Evolutionary conservation across 2,888 invertebrate genomes (phyloP), one percentile per base, ranked within the genome.

Genomic region (Hybos culiciformis): DNA sequence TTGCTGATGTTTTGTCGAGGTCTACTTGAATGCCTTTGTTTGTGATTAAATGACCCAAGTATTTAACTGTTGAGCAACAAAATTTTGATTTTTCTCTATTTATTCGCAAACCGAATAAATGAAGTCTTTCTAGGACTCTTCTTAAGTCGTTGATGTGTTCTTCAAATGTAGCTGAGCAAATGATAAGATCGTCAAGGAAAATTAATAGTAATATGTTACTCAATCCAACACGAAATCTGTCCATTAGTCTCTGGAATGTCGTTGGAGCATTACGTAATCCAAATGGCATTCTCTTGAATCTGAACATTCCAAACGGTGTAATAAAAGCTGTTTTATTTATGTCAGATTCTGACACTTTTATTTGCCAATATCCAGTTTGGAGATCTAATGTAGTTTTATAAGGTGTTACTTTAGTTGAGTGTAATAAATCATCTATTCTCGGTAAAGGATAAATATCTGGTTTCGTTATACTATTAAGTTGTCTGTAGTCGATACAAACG

Each of bases 241-340:
- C 44, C 29, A 47, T 45, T 19, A 42, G 3, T 5, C 47, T 33
- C 19, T 45, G 45, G 14, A 46, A 59, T 0, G 55, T 57, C 0
- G 56, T 53, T 0, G 55, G 54, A 2, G 57, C 56, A 32, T 56
- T 59, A 1, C 51, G 44, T 1, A 58, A 39, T 2, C 57, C 57
- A 37, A 57, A 57, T 2, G 57, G 54, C 58, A 61, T 59, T 19
- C 59, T 37, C 1, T 46, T 47, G 36, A 57, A 61, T 9, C 38
- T 38, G 40, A 50, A 54, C 4, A 54, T 51, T 7, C 58, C 59
- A 37, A 57, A n/a, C n/a, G n/a, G n/a, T n/a, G n/a, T n/a, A n/a
- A n/a, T n/a, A n/a, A n/a, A 58, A 0, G 49, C 52, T 1, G 59
- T 57, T 41, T 60, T 58, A 2, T 52, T 47, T 23, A 33, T 37